Evolutionary conservation across 2,888 invertebrate genomes (phyloP).

Genomic region (Beris chalybata): DNA sequence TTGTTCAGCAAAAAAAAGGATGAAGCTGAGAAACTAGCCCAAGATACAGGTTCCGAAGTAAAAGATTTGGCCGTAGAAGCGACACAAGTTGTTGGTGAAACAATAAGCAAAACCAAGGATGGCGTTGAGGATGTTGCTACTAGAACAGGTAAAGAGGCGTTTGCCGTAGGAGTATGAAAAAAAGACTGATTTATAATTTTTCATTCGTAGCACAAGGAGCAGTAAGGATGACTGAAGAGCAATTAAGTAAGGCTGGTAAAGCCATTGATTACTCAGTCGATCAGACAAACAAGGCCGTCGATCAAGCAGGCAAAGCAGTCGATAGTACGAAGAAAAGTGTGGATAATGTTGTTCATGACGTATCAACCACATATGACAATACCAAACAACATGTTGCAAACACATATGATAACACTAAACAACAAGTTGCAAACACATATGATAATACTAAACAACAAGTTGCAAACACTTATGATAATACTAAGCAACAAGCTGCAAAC

Average conservation of each 20-base stretch:
- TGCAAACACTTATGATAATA: conserved; percentile 34
- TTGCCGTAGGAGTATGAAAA: too few relatives aligned
- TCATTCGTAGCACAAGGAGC: conserved; percentile 52
- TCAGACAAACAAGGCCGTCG: conserved; percentile 48
- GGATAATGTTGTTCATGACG: conserved; percentile 48
- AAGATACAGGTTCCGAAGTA: conserved; percentile 65
- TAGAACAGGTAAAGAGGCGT: conserved; percentile 52
- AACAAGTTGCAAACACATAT: conserved; percentile 41
- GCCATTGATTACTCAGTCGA: conserved; percentile 52
- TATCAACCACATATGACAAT: conserved; percentile 47
- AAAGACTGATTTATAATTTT: conserved; percentile 5
- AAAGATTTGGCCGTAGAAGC: conserved; percentile 66
- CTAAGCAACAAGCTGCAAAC: too few relatives aligned
- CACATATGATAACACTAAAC: conserved; percentile 48
- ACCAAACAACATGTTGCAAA: conserved; percentile 52
- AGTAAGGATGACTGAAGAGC: conserved; percentile 51
- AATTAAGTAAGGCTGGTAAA: conserved; percentile 53
- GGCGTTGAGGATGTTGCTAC: conserved; percentile 60
- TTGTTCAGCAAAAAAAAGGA: conserved; percentile 74
- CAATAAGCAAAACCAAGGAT: conserved; percentile 62
- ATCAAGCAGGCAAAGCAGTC: conserved; percentile 47
- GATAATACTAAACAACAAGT: conserved; percentile 53
- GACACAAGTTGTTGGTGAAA: conserved; percentile 65
- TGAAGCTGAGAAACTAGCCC: conserved; percentile 66
- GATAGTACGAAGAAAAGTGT: conserved; percentile 49